These are phyloP conservation scores for Gnathonemus echidnorhynchus DNA, from an alignment of 2,113 vertebrate genomes.

Conservation along the genomic window DNA sequence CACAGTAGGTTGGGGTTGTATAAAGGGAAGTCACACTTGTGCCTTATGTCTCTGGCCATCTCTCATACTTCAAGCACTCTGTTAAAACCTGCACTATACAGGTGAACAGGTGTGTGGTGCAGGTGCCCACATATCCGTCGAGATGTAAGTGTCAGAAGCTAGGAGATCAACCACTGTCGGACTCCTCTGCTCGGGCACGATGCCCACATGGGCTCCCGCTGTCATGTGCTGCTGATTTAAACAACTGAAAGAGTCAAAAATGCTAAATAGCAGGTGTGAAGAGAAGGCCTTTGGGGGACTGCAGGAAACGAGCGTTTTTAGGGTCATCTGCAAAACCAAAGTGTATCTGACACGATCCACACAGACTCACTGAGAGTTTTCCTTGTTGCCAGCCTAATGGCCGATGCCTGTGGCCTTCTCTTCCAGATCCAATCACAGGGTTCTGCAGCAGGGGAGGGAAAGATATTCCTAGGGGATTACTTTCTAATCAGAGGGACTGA, in stretches of 20 bases:
- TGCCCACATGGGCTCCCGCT: neutral
- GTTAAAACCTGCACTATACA: neutral
- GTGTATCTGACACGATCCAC: neutral
- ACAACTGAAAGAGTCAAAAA: neutral
- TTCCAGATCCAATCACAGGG: neutral
- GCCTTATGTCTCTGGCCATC: neutral
- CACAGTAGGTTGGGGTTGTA: neutral
- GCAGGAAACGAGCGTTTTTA: neutral
- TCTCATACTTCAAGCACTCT: neutral
- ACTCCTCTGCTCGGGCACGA: neutral
- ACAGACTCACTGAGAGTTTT: neutral
- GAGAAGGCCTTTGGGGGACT: neutral
- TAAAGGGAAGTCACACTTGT: neutral
- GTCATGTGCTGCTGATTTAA: neutral
- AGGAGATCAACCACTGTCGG: neutral
- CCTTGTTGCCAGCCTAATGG: neutral
- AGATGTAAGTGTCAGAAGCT: neutral
- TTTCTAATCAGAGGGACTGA: slow-evolving; percentile 7
- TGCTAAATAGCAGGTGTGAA: neutral
- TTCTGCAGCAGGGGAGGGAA: neutral
- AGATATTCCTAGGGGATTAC: neutral
- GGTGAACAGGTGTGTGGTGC: neutral
- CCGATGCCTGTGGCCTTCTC: neutral
- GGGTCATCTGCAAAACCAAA: neutral
- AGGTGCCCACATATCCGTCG: neutral